Evolutionary conservation across 2,113 vertebrate species (phyloP).

Genomic region (Piliocolobus tephrosceles): DNA sequence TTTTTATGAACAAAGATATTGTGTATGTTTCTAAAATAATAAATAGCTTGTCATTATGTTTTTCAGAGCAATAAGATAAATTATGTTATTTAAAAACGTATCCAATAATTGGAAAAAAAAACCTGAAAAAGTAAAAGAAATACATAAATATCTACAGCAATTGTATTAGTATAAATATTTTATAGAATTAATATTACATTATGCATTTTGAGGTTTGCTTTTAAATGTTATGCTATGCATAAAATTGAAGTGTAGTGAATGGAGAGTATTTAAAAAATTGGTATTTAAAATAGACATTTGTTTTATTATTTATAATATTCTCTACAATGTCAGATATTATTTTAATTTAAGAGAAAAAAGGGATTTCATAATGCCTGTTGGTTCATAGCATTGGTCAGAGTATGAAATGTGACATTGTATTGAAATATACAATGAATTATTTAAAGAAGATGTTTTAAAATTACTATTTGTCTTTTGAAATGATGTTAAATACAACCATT

Average conservation of each 20-base stretch:
- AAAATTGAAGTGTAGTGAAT: neutral
- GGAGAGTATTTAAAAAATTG: neutral
- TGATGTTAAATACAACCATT: neutral
- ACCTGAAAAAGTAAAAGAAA: neutral
- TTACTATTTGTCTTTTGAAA: neutral
- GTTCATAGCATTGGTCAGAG: neutral
- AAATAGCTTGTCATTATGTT: neutral
- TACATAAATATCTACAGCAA: neutral
- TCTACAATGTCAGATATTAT: neutral
- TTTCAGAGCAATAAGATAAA: neutral
- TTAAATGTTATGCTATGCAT: neutral
- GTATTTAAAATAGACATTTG: neutral
- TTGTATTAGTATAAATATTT: neutral
- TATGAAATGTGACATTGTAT: neutral
- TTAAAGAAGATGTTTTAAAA: neutral
- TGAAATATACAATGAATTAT: neutral
- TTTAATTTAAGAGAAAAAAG: neutral
- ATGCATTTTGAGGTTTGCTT: neutral
- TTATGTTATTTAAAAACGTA: neutral
- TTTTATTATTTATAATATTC: neutral
- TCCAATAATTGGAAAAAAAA: neutral
- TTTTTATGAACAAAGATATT: neutral
- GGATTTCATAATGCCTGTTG: rapidly evolving
- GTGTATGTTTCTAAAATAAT: neutral
- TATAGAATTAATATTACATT: neutral